A percentile compares a stretch with the other conserved stretches of the same genome.
These are phyloP conservation scores for Heliconius cydno DNA, from an alignment of 2,888 invertebrate genomes.

Conservation along the genomic window DNA sequence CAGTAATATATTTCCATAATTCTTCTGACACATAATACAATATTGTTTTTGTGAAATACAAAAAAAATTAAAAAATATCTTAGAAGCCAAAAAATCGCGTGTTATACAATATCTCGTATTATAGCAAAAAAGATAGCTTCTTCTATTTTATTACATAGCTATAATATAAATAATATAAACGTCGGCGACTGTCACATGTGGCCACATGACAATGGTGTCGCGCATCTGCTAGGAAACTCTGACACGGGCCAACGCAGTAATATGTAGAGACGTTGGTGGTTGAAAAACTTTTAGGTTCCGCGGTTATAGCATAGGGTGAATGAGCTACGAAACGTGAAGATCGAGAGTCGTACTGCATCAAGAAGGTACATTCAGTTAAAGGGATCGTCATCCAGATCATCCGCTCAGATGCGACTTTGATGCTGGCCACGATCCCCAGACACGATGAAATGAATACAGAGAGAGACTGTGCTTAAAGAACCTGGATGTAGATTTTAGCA, in stretches of 20 bases:
- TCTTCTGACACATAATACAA: background rate
- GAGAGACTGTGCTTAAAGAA: too few species aligned
- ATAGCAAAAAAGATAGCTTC: background rate
- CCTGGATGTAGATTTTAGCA: too few species aligned
- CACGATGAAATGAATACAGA: too few species aligned
- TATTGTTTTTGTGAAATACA: background rate
- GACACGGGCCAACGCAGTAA: conserved; percentile 60
- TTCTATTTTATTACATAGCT: conserved; percentile 29
- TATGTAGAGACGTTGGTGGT: background rate
- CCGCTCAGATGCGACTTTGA: too few species aligned
- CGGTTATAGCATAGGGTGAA: background rate
- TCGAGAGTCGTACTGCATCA: too few species aligned
- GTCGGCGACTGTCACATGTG: conserved; percentile 58
- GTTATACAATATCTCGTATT: too few species aligned
- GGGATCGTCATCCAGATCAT: too few species aligned
- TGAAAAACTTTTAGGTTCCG: background rate
- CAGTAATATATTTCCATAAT: too few species aligned
- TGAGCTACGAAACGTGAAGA: background rate
- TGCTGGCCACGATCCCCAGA: too few species aligned
- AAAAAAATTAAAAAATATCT: background rate
- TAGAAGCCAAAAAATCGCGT: background rate
- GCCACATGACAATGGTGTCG: conserved; percentile 56
- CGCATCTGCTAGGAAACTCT: conserved; percentile 61
- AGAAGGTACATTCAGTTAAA: too few species aligned
- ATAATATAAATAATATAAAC: conserved; percentile 33